Percentiles rank a stretch among this genome's conserved stretches.
phyloP scores from a whole-genome alignment of 30 jellyfish, hydroid and myxozoan genomes.

The Calvadosia cruxmelitensis region DNA sequence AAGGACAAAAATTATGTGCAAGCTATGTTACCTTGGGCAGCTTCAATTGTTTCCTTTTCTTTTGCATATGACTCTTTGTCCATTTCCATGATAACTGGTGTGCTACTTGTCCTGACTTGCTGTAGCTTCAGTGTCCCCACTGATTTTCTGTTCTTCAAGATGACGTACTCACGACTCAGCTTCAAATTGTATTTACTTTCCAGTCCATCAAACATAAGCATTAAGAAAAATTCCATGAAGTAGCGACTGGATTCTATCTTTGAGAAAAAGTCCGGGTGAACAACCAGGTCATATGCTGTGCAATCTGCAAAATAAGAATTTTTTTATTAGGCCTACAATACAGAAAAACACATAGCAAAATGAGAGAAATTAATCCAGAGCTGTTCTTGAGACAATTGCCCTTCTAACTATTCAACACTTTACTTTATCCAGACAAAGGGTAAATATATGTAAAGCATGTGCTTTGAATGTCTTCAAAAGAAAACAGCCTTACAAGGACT shows the following conservation, averaged over 20 bases:
- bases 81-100: conserved; percentile 91
- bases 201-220: conserved; percentile 66
- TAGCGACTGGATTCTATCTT: conserved; percentile 33
- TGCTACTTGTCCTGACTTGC: conserved; percentile 61
- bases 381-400: no score
- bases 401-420: no score
- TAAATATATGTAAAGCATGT: no score
- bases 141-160: conserved; percentile 73
- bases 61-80: conserved; percentile 45
- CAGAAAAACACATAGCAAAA: no score
- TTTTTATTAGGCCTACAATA: no score
- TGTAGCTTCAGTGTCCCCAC: conserved; percentile 77
- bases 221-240: conserved; percentile 78
- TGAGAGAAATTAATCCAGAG: no score
- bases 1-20: not conserved
- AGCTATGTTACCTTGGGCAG: conserved; percentile 17
- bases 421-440: no score
- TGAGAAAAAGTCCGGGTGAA: conserved; percentile 63
- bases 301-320: conserved; percentile 75
- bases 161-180: conserved; percentile 28
- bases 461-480: no score
- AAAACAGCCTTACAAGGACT: no score
- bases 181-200: conserved; percentile 50
- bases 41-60: conserved; percentile 44
- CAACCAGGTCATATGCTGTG: conserved; percentile 63